Evolutionary conservation across 2,888 invertebrate genomes (phyloP), one percentile per base, ranked within the genome.

Genomic region (Digitonthophagus gazella): DNA sequence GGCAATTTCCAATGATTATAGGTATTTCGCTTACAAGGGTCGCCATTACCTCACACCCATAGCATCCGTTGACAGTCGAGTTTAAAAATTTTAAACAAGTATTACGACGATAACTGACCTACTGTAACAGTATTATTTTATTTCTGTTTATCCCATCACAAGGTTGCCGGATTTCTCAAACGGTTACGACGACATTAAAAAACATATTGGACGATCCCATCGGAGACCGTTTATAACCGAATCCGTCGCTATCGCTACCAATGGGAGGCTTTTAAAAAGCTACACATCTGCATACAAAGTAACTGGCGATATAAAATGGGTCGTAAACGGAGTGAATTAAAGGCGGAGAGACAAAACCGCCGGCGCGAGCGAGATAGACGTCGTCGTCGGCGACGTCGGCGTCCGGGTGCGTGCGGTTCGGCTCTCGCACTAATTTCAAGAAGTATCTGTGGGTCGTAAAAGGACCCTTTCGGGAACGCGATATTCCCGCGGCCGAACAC

Each of bases 241-340:
- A 44, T 44, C 28, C 28, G 28, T 44, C 28, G 28, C 28, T 44
- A 44, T 44, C 28, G 28, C 28, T 44, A 44, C 28, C 28, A 44
- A 44, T 44, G 28, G 28, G 16, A 19, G 61, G 16, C 20, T 61
- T 61, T 61, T 61, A 61, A 61, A 44, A 44, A 44, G 28, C 61
- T 18, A 19, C 61, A 20, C 61, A 61, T 61, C 61, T 61, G 61
- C 61, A 61, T 61, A 61, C 19, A 61, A 61, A 61, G 61, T 61
- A 61, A 61, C 61, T 19, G 61, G 19, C 61, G 61, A 61, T 61
- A 61, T 61, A 61, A 61, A 61, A 61, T 61, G 61, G 61, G 19
- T 61, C 61, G 61, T 61, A 61, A 61, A 61, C 16, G n/a, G 61
- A 61, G 61, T 61, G 61, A 61, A 61, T 61, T 61, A 61, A 61